A percentile compares a stretch with the other conserved stretches of the same genome.
These are phyloP conservation scores for Lycocerus yunnanus DNA, from an alignment of 2,888 invertebrate species.

Conservation along the genomic window DNA sequence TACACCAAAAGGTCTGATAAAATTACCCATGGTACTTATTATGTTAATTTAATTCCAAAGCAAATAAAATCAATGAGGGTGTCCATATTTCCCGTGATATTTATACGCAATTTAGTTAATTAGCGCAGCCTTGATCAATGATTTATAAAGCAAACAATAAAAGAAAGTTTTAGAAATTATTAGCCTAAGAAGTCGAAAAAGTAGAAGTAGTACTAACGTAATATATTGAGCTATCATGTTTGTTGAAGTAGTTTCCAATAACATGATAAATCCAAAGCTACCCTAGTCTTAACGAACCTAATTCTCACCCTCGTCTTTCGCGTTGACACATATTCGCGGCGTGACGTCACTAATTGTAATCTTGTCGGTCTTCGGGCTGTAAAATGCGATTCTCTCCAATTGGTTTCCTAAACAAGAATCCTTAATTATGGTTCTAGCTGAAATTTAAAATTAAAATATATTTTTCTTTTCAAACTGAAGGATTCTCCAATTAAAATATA, in stretches of 20 bases:
- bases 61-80: neutral
- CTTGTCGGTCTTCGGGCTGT: conserved; percentile 34
- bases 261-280: conserved; percentile 40
- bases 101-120: neutral
- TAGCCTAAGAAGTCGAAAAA: conserved; percentile 16
- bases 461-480: neutral
- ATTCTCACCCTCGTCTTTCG: conserved; percentile 39
- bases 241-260: conserved; percentile 42
- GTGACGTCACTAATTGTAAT: conserved; percentile 44
- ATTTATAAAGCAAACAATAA: conserved; percentile 16
- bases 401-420: conserved; percentile 20
- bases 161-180: conserved; percentile 13
- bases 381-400: conserved; percentile 13
- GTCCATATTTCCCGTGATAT: neutral
- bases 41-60: neutral
- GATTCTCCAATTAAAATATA: neutral
- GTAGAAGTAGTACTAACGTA: conserved; percentile 32
- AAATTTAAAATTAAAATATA: neutral
- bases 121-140: neutral
- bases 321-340: conserved; percentile 43
- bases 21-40: neutral
- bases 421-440: conserved; percentile 12
- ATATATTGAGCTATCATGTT: conserved; percentile 41
- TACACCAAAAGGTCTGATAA: neutral
- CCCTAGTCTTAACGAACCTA: conserved; percentile 41